A percentile compares a stretch with the other conserved stretches of the same genome.
Conservation (phyloP, 1,140 invertebrate species). For the Berghia stephanieae region DNA sequence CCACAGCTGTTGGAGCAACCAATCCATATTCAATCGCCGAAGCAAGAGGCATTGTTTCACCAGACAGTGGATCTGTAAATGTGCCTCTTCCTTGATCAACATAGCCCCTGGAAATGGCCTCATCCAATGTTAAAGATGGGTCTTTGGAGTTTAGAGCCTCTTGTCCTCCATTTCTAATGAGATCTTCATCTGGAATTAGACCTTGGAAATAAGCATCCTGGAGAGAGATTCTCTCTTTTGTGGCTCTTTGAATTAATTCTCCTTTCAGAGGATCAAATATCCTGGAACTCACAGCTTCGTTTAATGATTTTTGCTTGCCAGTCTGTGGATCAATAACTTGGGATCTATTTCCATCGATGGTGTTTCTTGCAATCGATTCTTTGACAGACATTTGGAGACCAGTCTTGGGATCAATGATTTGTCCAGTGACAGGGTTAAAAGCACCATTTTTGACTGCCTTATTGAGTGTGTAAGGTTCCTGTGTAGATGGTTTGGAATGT, state of each 20-base stretch:
- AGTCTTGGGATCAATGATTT: conserved; percentile 78
- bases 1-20: conserved; percentile 37
- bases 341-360: conserved; percentile 54
- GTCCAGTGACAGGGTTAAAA: conserved; percentile 43
- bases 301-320: conserved; percentile 76
- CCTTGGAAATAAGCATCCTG: conserved; percentile 57
- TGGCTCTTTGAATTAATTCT: conserved; percentile 70
- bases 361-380: conserved; percentile 52
- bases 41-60: conserved; percentile 82
- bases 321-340: conserved; percentile 54
- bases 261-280: conserved; percentile 83
- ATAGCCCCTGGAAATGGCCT: conserved; percentile 70
- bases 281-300: conserved; percentile 85
- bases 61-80: conserved; percentile 80
- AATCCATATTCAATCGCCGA: conserved; percentile 77
- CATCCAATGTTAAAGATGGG: conserved; percentile 37
- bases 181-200: conserved; percentile 52
- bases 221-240: conserved; percentile 52
- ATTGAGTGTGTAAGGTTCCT: conserved; percentile 40
- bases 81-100: conserved; percentile 80
- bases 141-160: conserved; percentile 22
- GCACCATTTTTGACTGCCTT: conserved; percentile 40
- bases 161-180: no score
- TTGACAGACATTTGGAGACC: conserved; percentile 46
- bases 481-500: neutral